Conservation (phyloP, 92 coral and sea anemone species). For the Parazoanthus atlanticus region DNA sequence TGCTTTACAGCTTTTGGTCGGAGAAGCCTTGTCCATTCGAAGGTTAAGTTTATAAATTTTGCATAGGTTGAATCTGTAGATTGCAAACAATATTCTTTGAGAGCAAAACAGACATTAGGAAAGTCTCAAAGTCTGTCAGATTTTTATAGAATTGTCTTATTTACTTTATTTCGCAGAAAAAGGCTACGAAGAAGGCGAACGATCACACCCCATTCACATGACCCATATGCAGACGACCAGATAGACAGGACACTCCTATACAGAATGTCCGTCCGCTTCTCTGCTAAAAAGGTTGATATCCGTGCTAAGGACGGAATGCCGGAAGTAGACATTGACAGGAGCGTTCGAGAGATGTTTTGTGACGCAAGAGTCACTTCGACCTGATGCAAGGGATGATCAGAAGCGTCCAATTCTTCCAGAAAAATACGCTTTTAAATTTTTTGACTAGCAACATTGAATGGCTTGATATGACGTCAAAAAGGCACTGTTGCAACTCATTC, state of each 20-base stretch:
- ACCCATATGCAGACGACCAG: not conserved
- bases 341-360: not conserved
- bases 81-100: too few relatives aligned
- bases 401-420: not conserved
- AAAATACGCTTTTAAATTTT: not conserved
- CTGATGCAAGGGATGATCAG: too few relatives aligned
- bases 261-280: not conserved
- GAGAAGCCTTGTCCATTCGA: too few relatives aligned
- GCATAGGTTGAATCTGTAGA: too few relatives aligned
- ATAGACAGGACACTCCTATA: not conserved
- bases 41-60: too few relatives aligned
- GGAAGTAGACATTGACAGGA: constrained; percentile 2
- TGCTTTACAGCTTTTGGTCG: too few relatives aligned
- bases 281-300: not conserved
- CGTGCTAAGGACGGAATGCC: not conserved
- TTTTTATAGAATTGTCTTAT: too few relatives aligned
- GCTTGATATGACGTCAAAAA: too few relatives aligned
- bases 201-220: not conserved
- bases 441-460: too few relatives aligned
- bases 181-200: not conserved
- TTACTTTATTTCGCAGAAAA: not conserved
- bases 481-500: too few relatives aligned
- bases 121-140: too few relatives aligned
- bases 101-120: too few relatives aligned
- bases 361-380: not conserved